Conservation (phyloP, 1,140 invertebrate species). For the Saccostrea cuccullata region DNA sequence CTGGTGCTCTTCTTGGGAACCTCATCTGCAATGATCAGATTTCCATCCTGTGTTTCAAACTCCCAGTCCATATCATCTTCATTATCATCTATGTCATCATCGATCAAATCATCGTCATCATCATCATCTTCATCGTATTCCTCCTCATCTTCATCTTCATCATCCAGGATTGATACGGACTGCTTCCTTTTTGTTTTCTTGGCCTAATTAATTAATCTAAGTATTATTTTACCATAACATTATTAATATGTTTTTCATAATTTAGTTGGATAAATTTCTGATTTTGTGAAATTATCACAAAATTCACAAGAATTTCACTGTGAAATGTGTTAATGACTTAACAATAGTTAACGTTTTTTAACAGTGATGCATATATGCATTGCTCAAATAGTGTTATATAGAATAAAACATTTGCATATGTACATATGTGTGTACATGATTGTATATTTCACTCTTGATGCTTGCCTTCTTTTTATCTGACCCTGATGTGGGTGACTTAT, state of each 20-base stretch:
- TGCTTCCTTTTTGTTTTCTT: conserved; percentile 37
- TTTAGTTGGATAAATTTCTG: too few relatives aligned
- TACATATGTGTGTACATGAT: not conserved
- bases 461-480: not conserved
- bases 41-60: conserved; percentile 55
- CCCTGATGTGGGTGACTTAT: not conserved
- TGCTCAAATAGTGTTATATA: too few relatives aligned
- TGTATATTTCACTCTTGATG: too few relatives aligned
- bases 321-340: too few relatives aligned
- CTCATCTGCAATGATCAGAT: conserved; percentile 50
- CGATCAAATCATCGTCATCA: conserved; percentile 45
- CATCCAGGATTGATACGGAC: conserved; percentile 39
- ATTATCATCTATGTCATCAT: conserved; percentile 40
- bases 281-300: too few relatives aligned
- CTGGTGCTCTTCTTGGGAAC: conserved; percentile 6
- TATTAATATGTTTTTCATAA: not conserved
- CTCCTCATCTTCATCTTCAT: conserved; percentile 50
- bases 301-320: too few relatives aligned
- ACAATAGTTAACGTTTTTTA: too few relatives aligned
- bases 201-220: not conserved
- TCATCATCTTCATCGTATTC: conserved; percentile 50
- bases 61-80: conserved; percentile 53
- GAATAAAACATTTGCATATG: too few relatives aligned
- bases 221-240: not conserved
- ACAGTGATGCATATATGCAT: too few relatives aligned